Base-by-base conservation (phyloP, 30 jellyfish, hydroid and myxozoan genomes). In the Morbakka virulenta region DNA sequence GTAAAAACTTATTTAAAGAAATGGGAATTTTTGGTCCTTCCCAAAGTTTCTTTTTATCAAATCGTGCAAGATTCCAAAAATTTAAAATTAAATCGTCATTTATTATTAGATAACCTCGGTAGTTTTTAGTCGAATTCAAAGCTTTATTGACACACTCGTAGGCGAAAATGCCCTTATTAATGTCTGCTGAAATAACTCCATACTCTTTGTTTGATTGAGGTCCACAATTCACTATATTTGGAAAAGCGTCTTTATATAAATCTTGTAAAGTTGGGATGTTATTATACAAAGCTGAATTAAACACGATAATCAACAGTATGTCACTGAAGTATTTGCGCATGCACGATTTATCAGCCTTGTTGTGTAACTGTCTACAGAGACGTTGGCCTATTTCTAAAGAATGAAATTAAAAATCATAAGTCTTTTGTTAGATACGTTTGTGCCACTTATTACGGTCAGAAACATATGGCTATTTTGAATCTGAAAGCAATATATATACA, bases 1-100 rank as follows among this genome's bases (percentile, higher is more conserved):
- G 85, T 12, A 61, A 27, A 35, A 62, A 80, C 23, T 71, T 61
- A 22, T 95, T 96, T 25, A 76, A 68, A 20, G 62, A 47, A 2
- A 93, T 72, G 2, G 98, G 98, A 50, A 61, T 49, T 31, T 79
- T 80, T 21, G 98, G 98, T 0, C 99, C 96, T 64, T 93, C 99
- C 97, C 97, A 93, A 2, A 93, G 64, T 33, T 80, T 77, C 22
- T 36, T 48, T 13, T 57, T 33, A 69, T 93, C 90, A 41, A 86
- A 49, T 14, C 48, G 53, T 3, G 13, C 28, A 50, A 93, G 41
- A 0, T 89, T 86, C 99, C 99, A 93, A 33, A 61, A 82, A 48
- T 93, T 86, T 61, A 93, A 33, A 51, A 93, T 17, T 25, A 93
- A 89, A 70, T 93, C 99, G 62, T 93, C 99, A 85, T 74, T 93